A percentile compares a stretch with the other conserved stretches of the same genome.
Evolutionary conservation across 2,113 vertebrate species (phyloP).

Genomic region (Micromys minutus): DNA sequence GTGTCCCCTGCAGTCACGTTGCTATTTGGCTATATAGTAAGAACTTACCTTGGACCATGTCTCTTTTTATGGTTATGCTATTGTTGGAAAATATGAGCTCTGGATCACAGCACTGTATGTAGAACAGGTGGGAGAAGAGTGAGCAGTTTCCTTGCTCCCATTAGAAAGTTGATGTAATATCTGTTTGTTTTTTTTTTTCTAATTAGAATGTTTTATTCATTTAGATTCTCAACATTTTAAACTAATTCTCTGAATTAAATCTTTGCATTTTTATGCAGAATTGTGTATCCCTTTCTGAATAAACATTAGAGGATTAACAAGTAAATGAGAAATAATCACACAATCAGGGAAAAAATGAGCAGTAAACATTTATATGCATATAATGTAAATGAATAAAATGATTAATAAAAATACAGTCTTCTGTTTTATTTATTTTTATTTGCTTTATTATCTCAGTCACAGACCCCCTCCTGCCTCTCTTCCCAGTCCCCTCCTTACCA

Average conservation of each 20-base stretch:
- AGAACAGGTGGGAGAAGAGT: neutral
- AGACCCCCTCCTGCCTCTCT: no score
- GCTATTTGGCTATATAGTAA: neutral
- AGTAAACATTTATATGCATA: neutral
- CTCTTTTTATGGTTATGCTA: neutral
- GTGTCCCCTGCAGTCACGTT: accelerated
- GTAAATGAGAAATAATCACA: neutral
- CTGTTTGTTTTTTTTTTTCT: neutral
- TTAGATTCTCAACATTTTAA: neutral
- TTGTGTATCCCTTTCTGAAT: neutral
- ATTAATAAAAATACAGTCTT: no score
- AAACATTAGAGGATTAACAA: neutral
- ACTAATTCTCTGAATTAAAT: neutral
- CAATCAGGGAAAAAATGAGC: neutral
- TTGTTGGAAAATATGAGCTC: neutral
- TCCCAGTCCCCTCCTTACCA: no score
- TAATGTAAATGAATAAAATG: neutral
- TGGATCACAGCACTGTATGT: neutral
- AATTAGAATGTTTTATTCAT: neutral
- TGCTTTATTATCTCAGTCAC: no score
- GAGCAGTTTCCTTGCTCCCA: neutral
- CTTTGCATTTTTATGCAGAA: neutral
- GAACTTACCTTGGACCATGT: neutral
- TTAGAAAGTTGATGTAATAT: neutral
- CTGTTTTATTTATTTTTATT: no score